phyloP scores from a whole-genome alignment of 1,140 invertebrate genomes.

The Drosophila seguyi region DNA sequence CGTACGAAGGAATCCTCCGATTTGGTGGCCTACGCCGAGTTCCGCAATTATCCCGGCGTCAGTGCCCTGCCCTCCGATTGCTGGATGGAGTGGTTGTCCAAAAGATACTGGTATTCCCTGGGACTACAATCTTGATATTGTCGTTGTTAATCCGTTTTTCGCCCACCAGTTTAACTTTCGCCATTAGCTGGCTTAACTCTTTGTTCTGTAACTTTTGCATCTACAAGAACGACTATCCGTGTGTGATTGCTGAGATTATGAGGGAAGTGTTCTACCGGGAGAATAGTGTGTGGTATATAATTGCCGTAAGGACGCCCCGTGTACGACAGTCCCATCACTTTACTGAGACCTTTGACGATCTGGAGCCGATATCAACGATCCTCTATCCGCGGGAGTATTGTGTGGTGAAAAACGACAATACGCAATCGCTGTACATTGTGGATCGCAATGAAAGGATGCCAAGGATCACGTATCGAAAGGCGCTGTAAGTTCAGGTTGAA shows the following conservation, averaged over 20 bases:
- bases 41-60: constrained; percentile 65
- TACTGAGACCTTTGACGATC: constrained; percentile 40
- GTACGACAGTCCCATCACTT: constrained; percentile 5
- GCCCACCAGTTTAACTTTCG: constrained; percentile 24
- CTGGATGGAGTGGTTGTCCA: constrained; percentile 64
- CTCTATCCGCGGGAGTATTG: constrained; percentile 60
- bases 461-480: constrained; percentile 61
- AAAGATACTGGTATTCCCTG: constrained; percentile 60
- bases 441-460: constrained; percentile 36
- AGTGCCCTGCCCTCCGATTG: constrained; percentile 50
- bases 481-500: constrained; percentile 54
- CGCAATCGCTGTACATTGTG: constrained; percentile 55
- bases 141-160: neutral
- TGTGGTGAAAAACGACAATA: constrained; percentile 38
- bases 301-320: constrained; percentile 40
- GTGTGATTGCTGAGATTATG: constrained; percentile 27
- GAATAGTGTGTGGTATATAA: constrained; percentile 46
- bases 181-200: constrained; percentile 55
- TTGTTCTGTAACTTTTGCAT: constrained; percentile 70
- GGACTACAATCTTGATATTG: too few relatives aligned
- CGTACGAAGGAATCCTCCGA: neutral
- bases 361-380: constrained; percentile 31
- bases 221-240: constrained; percentile 25
- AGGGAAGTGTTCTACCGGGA: constrained; percentile 58
- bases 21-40: constrained; percentile 67